Evolutionary conservation across 2,888 invertebrate species (phyloP).

Genomic region (Acronicta psi): DNA sequence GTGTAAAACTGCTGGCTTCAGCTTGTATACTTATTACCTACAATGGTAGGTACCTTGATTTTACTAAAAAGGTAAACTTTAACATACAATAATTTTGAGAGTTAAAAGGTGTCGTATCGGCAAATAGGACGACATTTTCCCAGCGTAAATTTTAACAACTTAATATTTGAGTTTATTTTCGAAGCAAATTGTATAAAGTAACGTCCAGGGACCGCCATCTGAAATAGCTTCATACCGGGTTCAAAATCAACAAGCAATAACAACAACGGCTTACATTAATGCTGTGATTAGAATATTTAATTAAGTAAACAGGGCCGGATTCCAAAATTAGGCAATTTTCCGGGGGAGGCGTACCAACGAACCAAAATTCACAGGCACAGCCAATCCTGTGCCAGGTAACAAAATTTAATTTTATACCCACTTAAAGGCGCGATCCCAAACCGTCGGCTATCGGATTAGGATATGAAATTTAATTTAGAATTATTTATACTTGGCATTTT

Average conservation of each 20-base stretch:
- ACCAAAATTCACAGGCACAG: conserved; percentile 38
- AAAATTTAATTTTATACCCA: conserved; percentile 59
- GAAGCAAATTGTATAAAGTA: neutral
- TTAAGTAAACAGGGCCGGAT: conserved; percentile 60
- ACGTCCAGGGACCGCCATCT: neutral
- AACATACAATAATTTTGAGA: too few relatives aligned
- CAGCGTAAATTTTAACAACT: neutral
- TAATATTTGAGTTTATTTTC: neutral
- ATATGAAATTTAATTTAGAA: conserved; percentile 51
- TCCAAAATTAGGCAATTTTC: conserved; percentile 64
- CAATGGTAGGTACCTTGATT: neutral
- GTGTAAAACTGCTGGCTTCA: too few relatives aligned
- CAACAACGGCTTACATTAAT: conserved; percentile 45
- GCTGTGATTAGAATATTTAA: conserved; percentile 70
- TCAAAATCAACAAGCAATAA: conserved; percentile 27
- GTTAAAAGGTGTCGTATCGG: too few relatives aligned
- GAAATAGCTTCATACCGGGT: conserved; percentile 29
- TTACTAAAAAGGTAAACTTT: neutral
- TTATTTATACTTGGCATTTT: conserved; percentile 17
- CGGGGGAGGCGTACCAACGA: conserved; percentile 32
- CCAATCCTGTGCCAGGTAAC: conserved; percentile 40
- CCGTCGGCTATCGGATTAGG: conserved; percentile 54
- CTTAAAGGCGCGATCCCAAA: conserved; percentile 59
- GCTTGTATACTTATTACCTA: too few relatives aligned
- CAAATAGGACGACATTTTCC: too few relatives aligned